Conservation (phyloP, 2,113 vertebrate genomes). For the Myrmecobius fasciatus region DNA sequence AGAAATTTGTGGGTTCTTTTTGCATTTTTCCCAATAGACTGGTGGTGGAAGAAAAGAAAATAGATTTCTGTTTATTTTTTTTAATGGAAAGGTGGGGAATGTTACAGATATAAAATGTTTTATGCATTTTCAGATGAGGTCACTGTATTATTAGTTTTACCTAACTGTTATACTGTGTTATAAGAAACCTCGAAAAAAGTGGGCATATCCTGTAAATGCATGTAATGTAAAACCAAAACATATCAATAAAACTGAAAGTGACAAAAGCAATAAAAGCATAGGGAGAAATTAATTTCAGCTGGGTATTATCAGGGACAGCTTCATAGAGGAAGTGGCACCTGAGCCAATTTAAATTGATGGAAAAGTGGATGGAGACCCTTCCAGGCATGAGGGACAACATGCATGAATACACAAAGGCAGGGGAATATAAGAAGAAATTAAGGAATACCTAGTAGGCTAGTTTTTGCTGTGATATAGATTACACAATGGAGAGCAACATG, state of each 20-base stretch:
- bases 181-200: not conserved
- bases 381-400: not conserved
- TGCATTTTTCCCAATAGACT: not conserved
- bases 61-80: not conserved
- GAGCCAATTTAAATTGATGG: not conserved
- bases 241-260: not conserved
- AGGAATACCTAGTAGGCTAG: not conserved
- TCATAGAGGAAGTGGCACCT: not conserved
- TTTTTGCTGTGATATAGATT: not conserved
- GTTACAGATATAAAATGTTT: not conserved
- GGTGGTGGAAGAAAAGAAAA: not conserved
- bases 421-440: not conserved
- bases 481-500: not conserved
- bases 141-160: not conserved
- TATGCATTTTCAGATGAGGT: not conserved
- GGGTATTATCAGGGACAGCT: not conserved
- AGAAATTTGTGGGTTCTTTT: not conserved
- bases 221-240: not conserved
- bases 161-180: not conserved
- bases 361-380: not conserved
- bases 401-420: not conserved
- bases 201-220: not conserved
- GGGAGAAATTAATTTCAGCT: not conserved
- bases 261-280: constrained; percentile 4
- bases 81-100: not conserved